Conservation (phyloP, 1,140 invertebrate genomes). For the Hycleus cichorii region DNA sequence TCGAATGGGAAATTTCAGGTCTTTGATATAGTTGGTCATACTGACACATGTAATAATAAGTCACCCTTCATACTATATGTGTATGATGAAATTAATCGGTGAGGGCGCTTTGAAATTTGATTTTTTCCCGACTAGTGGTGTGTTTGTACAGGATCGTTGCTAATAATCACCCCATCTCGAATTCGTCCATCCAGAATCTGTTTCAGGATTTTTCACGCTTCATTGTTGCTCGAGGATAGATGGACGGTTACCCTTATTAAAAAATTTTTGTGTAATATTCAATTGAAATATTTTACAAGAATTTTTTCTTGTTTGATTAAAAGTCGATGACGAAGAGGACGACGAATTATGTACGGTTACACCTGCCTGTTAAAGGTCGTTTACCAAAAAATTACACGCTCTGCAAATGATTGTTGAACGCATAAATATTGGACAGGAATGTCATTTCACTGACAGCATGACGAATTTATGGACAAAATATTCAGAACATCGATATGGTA, state of each 20-base stretch:
- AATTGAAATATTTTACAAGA: too few species aligned
- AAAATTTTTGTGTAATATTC: too few species aligned
- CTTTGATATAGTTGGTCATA: conserved; percentile 14
- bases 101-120: conserved; percentile 26
- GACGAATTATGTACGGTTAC: conserved; percentile 2
- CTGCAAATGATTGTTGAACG: conserved; percentile 9
- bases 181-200: conserved; percentile 8
- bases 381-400: conserved; percentile 15
- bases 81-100: conserved; percentile 24
- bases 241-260: too few species aligned
- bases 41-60: conserved; percentile 30
- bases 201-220: conserved; percentile 20
- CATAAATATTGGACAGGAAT: conserved; percentile 8
- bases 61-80: background rate
- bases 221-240: conserved; percentile 1
- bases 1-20: too few species aligned
- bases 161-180: conserved; percentile 17
- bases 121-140: conserved; percentile 19
- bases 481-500: background rate
- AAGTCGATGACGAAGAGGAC: background rate
- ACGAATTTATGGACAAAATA: conserved; percentile 9
- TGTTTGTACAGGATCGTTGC: conserved; percentile 24
- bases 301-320: too few species aligned
- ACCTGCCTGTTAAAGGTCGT: conserved; percentile 13
- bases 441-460: conserved; percentile 11